These are phyloP conservation scores for Cryptus armator DNA, from an alignment of 2,888 invertebrate genomes.

Conservation along the genomic window DNA sequence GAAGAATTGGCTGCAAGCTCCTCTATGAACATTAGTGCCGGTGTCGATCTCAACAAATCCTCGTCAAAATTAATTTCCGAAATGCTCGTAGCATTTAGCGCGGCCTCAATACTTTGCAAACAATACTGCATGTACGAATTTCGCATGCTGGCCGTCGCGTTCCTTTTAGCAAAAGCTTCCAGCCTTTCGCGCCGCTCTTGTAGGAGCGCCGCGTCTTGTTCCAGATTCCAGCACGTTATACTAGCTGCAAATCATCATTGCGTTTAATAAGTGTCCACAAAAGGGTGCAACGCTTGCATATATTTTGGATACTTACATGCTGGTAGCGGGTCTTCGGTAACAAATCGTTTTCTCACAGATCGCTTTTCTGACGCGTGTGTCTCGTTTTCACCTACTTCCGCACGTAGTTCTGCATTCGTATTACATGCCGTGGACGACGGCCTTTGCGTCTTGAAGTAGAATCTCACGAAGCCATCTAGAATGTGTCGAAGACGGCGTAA, in stretches of 20 bases:
- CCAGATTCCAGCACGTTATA: too few species aligned
- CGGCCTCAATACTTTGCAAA: background rate
- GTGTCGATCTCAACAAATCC: background rate
- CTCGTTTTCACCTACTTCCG: too few species aligned
- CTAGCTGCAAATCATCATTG: too few species aligned
- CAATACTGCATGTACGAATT: background rate
- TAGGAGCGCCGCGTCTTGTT: background rate
- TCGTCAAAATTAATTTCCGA: background rate
- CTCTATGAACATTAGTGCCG: background rate
- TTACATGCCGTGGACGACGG: background rate
- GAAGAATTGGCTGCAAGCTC: background rate
- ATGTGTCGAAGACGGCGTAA: constrained; percentile 31
- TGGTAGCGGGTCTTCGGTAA: too few species aligned
- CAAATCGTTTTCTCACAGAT: too few species aligned
- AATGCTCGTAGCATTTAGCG: background rate
- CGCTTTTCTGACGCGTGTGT: too few species aligned
- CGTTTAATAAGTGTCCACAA: too few species aligned
- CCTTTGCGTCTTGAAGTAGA: constrained; percentile 22
- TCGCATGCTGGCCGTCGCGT: background rate
- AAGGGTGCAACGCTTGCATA: too few species aligned
- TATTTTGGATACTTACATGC: too few species aligned
- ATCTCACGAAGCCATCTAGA: constrained; percentile 12
- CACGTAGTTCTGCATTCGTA: too few species aligned
- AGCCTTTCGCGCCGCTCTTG: background rate
- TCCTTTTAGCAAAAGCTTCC: background rate